These are phyloP conservation scores for Trididemnum nubilum DNA, from an alignment of 23 tunicate genomes.

Conservation along the genomic window DNA sequence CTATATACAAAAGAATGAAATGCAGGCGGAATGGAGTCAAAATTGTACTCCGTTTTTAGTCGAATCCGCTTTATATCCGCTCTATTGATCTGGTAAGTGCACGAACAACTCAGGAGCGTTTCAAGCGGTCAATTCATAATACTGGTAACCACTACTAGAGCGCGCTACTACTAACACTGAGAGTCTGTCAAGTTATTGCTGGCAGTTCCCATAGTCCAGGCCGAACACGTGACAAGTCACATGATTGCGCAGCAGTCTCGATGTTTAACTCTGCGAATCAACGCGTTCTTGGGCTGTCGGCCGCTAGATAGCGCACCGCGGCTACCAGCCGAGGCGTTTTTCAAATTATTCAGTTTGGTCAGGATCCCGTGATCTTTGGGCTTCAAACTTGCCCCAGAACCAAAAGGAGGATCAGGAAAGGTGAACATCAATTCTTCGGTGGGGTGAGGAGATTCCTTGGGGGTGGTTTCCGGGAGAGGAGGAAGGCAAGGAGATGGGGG, in stretches of 20 bases:
- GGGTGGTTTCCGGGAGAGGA: slow-evolving; percentile 38
- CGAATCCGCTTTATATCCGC: too few relatives aligned
- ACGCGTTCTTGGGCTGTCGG: slow-evolving; percentile 2
- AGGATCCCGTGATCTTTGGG: slow-evolving; percentile 15
- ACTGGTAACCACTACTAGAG: too few relatives aligned
- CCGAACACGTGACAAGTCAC: slow-evolving; percentile 10
- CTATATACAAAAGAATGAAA: too few relatives aligned
- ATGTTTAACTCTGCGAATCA: slow-evolving; percentile 40
- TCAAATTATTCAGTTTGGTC: slow-evolving; percentile 44
- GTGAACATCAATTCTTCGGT: neutral
- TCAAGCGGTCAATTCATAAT: neutral
- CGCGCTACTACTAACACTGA: too few relatives aligned
- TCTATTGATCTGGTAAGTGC: too few relatives aligned
- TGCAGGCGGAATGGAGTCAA: too few relatives aligned
- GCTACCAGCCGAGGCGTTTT: slow-evolving; percentile 12
- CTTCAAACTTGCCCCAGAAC: slow-evolving; percentile 2
- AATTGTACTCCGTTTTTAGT: too few relatives aligned
- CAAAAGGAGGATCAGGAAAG: neutral
- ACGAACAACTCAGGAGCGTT: neutral
- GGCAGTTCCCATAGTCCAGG: neutral
- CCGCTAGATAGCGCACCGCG: slow-evolving; percentile 17
- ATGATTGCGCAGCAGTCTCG: slow-evolving; percentile 41
- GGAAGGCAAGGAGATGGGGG: slow-evolving; percentile 54
- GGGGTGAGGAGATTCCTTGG: neutral
- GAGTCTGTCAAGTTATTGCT: neutral